Evolutionary conservation across 2,888 invertebrate species (phyloP).

Genomic region (Rhaphigaster nebulosa): DNA sequence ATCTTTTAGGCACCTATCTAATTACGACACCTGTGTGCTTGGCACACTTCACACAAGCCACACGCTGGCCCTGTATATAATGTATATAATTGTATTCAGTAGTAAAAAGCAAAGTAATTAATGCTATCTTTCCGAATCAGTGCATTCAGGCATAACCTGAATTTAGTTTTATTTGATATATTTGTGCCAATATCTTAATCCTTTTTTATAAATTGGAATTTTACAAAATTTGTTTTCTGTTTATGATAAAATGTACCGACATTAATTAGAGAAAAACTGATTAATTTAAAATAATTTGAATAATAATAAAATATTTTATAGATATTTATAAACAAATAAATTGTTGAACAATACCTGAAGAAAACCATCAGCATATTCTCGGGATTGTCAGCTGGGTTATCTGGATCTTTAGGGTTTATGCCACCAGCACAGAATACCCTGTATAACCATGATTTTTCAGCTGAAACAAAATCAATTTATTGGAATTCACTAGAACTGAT

Average conservation of each 20-base stretch:
- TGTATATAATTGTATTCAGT: too few relatives aligned
- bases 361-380: slow-evolving; percentile 91
- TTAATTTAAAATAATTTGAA: neutral
- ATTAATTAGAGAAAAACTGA: neutral
- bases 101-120: neutral
- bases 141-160: too few relatives aligned
- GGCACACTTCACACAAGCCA: too few relatives aligned
- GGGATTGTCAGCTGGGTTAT: slow-evolving; percentile 87
- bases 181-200: neutral
- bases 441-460: slow-evolving; percentile 82
- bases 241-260: too few relatives aligned
- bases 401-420: slow-evolving; percentile 83
- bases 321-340: neutral
- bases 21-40: too few relatives aligned
- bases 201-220: too few relatives aligned
- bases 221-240: neutral
- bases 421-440: slow-evolving; percentile 88
- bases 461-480: slow-evolving; percentile 62
- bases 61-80: too few relatives aligned
- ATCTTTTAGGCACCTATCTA: too few relatives aligned
- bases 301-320: neutral
- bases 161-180: neutral
- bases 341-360: slow-evolving; percentile 71
- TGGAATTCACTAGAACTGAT: neutral
- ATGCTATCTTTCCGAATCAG: too few relatives aligned